Percentiles rank a stretch among this genome's conserved stretches.
Conservation (phyloP, 2,113 vertebrate genomes). For the Dicerorhinus sumatrensis region DNA sequence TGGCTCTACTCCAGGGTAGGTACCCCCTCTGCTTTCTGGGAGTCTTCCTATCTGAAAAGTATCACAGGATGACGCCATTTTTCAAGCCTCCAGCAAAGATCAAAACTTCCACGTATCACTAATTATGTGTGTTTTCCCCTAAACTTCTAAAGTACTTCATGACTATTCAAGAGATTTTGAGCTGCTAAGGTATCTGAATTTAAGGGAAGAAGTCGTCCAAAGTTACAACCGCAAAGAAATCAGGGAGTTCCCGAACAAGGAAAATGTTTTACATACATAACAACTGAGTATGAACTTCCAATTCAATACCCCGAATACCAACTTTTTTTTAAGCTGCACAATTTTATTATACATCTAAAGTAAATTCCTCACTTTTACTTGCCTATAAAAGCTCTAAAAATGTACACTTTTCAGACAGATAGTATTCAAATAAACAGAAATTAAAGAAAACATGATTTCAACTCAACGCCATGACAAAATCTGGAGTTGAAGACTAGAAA, state of each 20-base stretch:
- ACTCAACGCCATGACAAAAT: neutral
- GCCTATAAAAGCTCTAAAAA: slow-evolving; percentile 27
- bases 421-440: neutral
- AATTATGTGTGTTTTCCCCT: neutral
- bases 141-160: slow-evolving; percentile 19
- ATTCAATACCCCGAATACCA: neutral
- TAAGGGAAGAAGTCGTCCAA: neutral
- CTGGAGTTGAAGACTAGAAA: neutral
- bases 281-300: neutral
- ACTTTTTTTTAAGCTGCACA: neutral
- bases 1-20: neutral
- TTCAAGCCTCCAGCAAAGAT: neutral
- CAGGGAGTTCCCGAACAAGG: neutral
- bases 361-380: neutral
- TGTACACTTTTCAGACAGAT: neutral
- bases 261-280: neutral
- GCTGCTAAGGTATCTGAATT: neutral
- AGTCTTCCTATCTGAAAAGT: neutral
- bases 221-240: slow-evolving; percentile 16
- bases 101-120: neutral
- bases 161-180: neutral
- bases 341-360: neutral
- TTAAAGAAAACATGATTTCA: slow-evolving; percentile 24
- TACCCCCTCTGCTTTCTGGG: neutral
- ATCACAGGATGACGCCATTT: neutral